Percentiles rank a stretch among this genome's conserved stretches.
These are phyloP conservation scores for Hippasteria phrygiana DNA, from an alignment of 53 echinoderm and acorn worm genomes.

Conservation along the genomic window DNA sequence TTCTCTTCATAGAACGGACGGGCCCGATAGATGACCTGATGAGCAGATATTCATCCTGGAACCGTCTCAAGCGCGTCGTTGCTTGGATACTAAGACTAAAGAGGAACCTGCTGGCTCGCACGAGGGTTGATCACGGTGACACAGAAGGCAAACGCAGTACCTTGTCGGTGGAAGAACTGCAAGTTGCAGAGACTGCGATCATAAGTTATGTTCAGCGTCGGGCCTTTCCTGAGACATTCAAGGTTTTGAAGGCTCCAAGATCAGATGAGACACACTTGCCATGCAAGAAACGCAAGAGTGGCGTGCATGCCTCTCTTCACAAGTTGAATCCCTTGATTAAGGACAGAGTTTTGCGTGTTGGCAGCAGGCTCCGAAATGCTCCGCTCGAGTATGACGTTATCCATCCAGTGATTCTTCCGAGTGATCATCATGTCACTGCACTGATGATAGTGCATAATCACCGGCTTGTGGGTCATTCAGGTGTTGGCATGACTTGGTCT, in stretches of 20 bases:
- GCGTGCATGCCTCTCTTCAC: background rate
- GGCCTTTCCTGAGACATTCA: background rate
- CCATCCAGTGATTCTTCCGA: slow-evolving; percentile 72
- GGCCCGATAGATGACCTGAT: slow-evolving; percentile 21
- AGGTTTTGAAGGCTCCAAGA: background rate
- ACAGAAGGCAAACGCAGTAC: background rate
- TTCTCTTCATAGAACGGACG: background rate
- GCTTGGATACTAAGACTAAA: slow-evolving; percentile 66
- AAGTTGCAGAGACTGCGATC: slow-evolving; percentile 16
- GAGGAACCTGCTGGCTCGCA: background rate
- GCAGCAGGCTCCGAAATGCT: slow-evolving; percentile 62
- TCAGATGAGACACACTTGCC: background rate
- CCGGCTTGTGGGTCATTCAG: slow-evolving; percentile 61
- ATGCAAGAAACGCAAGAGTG: background rate
- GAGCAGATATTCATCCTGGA: slow-evolving; percentile 48
- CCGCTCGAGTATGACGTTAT: slow-evolving; percentile 40
- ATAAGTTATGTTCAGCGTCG: background rate
- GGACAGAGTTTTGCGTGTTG: slow-evolving; percentile 68
- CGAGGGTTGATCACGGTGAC: background rate
- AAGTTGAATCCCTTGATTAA: slow-evolving; percentile 57
- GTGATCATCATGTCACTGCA: slow-evolving; percentile 68
- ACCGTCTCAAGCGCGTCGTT: slow-evolving; percentile 44
- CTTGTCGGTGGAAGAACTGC: slow-evolving; percentile 34
- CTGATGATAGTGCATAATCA: slow-evolving; percentile 70
- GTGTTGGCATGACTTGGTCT: slow-evolving; percentile 74